Evolutionary conservation across 2,113 vertebrate genomes (phyloP), one percentile per base, ranked within the genome.

Genomic region (Catagonus wagneri): DNA sequence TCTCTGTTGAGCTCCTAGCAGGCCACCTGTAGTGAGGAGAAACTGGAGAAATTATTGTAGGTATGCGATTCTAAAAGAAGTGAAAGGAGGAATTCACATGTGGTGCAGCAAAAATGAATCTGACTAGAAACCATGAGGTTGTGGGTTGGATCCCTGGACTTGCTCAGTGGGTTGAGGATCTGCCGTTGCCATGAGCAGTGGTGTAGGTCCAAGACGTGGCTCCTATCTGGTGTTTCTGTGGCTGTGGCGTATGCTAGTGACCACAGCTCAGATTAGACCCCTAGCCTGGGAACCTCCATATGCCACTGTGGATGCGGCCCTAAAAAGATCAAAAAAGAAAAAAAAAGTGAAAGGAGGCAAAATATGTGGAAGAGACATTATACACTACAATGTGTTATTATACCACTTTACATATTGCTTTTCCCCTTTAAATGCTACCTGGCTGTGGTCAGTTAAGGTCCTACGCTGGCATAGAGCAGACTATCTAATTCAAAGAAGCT

Each of bases 11-110:
- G 29, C 44, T 96, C 44, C 19, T 63, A 89, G 27, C 56, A 65
- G 61, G 34, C 27, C 56, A 84, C 32, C 71, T 1, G 44, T 22
- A 89, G 34, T 89, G 50, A 85, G n/a, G 65, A 79, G 56, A 79
- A 92, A 80, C 5, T 71, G 56, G 52, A 88, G 58, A 90, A 80
- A 74, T 74, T 79, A 72, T 66, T 85, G 17, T 52, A 66, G 14
- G 15, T 50, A 90, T 58, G 11, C 63, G 7, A 93, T 83, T 76
- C 39, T 69, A 34, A 83, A 83, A 85, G n/a, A 83, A 95, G 75
- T 68, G 19, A 20, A 19, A 44, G 54, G 68, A 88, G 29, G 2
- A 83, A 61, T 44, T 44, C 44, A 4, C 8, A 8, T 44, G 44
- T 44, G 44, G 44, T 44, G 44, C 44, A 44, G 44, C 44, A 6